Conservation (phyloP, 2,113 vertebrate genomes). For the Azemiops feae region DNA sequence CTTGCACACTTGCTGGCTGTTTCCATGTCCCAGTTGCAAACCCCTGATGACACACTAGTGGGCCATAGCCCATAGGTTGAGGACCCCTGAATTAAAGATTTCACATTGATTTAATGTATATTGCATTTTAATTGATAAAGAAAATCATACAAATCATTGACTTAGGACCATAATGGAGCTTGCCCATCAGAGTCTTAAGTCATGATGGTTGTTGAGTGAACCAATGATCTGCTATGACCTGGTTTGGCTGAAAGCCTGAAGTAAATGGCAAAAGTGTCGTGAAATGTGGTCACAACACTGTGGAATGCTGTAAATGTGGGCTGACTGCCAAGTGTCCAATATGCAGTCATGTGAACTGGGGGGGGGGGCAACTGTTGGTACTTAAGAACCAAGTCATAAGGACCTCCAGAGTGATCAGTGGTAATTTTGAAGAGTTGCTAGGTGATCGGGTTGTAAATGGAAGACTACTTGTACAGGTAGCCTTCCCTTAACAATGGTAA, state of each 20-base stretch:
- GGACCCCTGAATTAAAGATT: not conserved
- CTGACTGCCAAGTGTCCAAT: not conserved
- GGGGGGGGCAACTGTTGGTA: not conserved
- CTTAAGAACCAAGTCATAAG: not conserved
- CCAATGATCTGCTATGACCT: not conserved
- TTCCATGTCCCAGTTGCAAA: no score
- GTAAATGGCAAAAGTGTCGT: not conserved
- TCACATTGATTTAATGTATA: conserved; percentile 7
- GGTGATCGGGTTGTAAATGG: not conserved
- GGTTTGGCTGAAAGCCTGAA: not conserved
- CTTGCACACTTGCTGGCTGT: no score
- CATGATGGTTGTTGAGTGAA: not conserved
- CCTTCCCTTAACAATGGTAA: not conserved
- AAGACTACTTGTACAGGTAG: not conserved
- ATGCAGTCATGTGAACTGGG: not conserved
- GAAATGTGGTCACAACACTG: not conserved
- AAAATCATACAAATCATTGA: not conserved
- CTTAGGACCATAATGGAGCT: not conserved
- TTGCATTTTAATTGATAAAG: not conserved
- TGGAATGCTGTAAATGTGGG: not conserved
- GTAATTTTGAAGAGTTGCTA: not conserved
- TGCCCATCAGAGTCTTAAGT: not conserved
- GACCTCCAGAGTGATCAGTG: not conserved
- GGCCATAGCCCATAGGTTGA: no score
- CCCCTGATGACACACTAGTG: no score